These are phyloP conservation scores for Smithornis capensis DNA, from an alignment of 2,113 vertebrate genomes.

Conservation along the genomic window DNA sequence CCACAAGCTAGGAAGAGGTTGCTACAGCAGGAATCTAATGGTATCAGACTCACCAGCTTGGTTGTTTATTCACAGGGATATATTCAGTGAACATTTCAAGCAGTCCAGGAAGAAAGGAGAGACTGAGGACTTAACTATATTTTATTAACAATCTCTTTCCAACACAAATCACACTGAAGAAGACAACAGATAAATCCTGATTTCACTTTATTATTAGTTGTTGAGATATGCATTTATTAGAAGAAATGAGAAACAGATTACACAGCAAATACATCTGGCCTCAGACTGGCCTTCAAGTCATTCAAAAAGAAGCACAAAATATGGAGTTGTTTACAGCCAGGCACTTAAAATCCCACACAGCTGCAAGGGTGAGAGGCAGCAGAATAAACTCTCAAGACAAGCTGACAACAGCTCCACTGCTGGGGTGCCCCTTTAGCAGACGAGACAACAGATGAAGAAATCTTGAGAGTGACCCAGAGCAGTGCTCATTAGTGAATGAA, in stretches of 20 bases:
- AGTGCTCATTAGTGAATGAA: slow-evolving; percentile 42
- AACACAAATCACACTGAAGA: slow-evolving; percentile 27
- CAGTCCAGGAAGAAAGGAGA: not conserved
- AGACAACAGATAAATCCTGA: slow-evolving; percentile 16
- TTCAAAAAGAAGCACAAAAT: slow-evolving; percentile 37
- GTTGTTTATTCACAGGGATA: not conserved
- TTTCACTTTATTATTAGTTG: slow-evolving; percentile 37
- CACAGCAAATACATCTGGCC: slow-evolving; percentile 50
- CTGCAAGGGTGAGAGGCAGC: slow-evolving; percentile 23
- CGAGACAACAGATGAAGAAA: slow-evolving; percentile 65
- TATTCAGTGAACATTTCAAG: not conserved
- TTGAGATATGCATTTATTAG: slow-evolving; percentile 44
- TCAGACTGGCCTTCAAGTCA: slow-evolving; percentile 18
- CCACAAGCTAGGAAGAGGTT: not conserved
- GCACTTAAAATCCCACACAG: slow-evolving; percentile 32
- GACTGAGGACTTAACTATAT: not conserved
- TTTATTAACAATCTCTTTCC: slow-evolving; percentile 35
- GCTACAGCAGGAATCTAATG: not conserved
- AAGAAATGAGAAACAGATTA: slow-evolving; percentile 53
- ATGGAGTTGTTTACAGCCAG: slow-evolving; percentile 30
- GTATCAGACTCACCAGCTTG: not conserved
- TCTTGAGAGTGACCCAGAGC: slow-evolving; percentile 44
- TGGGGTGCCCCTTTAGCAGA: slow-evolving; percentile 47
- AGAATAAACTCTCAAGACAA: slow-evolving; percentile 51
- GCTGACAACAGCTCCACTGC: slow-evolving; percentile 45